These are phyloP conservation scores for Paratilapia polleni DNA, from an alignment of 2,113 vertebrate genomes.

Conservation along the genomic window DNA sequence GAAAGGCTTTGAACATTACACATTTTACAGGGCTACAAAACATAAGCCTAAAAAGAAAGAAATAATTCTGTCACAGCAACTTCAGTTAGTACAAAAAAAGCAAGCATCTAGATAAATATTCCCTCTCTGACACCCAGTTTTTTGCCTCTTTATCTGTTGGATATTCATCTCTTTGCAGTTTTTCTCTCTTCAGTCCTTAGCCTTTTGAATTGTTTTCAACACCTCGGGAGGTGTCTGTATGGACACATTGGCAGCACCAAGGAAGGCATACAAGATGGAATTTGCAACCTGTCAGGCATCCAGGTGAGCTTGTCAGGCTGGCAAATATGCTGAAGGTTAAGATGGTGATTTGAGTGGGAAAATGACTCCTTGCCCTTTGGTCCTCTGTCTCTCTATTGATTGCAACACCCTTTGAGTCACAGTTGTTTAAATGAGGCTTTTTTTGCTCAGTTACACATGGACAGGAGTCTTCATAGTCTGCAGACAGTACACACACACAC, in stretches of 20 bases:
- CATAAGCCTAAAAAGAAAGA: not conserved
- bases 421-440: conserved; percentile 54
- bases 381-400: conserved; percentile 68
- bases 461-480: not conserved
- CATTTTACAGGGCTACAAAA: conserved; percentile 2
- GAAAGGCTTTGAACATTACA: not conserved
- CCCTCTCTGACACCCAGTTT: not conserved
- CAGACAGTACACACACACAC: not conserved
- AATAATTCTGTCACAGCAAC: not conserved
- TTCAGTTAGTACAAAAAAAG: not conserved
- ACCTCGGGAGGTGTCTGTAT: not conserved
- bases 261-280: conserved; percentile 23
- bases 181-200: not conserved
- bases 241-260: not conserved
- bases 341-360: conserved; percentile 60
- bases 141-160: not conserved
- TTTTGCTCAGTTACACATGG: conserved; percentile 3
- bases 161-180: not conserved
- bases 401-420: conserved; percentile 50
- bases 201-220: not conserved
- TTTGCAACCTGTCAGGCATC: conserved; percentile 29
- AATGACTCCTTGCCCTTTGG: conserved; percentile 68
- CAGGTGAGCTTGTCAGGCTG: conserved; percentile 50
- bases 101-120: not conserved
- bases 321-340: conserved; percentile 71